Evolutionary conservation across 2,113 vertebrate species (phyloP).

Genomic region (Pitta sordida): DNA sequence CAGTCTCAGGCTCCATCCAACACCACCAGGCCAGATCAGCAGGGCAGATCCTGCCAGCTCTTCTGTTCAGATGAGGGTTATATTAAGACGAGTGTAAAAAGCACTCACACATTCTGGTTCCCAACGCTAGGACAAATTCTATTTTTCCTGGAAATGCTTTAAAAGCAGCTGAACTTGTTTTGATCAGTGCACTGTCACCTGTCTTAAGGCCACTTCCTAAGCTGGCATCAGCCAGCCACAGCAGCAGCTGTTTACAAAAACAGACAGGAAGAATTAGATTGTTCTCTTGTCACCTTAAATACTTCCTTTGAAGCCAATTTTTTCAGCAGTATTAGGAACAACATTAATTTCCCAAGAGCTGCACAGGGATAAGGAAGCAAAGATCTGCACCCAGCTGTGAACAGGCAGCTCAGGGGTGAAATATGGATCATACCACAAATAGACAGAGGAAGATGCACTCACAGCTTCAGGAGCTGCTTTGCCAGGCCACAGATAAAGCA

Average conservation of each 20-base stretch:
- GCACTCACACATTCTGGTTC: not conserved
- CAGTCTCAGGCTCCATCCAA: not conserved
- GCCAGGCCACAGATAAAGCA: not conserved
- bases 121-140: not conserved
- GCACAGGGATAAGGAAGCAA: not conserved
- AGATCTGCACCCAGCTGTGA: not conserved
- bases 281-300: constrained; percentile 23
- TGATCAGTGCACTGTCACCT: not conserved
- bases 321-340: not conserved
- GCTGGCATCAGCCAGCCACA: constrained; percentile 21
- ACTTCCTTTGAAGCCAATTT: not conserved
- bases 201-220: constrained; percentile 10
- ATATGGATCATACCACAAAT: not conserved
- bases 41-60: not conserved
- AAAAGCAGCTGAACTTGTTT: constrained; percentile 42
- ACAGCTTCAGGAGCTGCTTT: not conserved
- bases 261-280: not conserved
- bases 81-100: not conserved
- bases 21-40: not conserved
- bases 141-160: constrained; percentile 26
- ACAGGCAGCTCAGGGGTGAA: not conserved
- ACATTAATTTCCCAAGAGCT: constrained; percentile 8
- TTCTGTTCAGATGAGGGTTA: not conserved
- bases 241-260: constrained; percentile 26
- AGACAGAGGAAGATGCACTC: not conserved